Evolutionary conservation across 2,797 vertebrate species (phyloP), one percentile per base, ranked within the genome.

Genomic region (Mus caroli): DNA sequence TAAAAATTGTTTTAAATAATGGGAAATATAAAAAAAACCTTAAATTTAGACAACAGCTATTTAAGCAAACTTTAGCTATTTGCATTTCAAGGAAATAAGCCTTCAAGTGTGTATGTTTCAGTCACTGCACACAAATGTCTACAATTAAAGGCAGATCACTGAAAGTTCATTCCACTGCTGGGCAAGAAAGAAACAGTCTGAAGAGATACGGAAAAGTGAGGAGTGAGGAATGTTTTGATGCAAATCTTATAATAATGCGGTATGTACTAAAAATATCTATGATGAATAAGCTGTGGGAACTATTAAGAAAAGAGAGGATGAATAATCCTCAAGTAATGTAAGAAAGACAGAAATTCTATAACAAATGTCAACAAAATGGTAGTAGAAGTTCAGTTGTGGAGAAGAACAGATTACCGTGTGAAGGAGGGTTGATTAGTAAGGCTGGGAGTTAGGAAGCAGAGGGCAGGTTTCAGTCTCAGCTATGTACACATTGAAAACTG

Each of bases 401-500:
- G 22, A 78, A 28, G 15, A 34, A 9, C 46, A 78, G 46, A 77
- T 19, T 37, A 37, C 14, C 22, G 13, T 22, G 10, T 40, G 3
- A 22, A 22, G 1, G 37, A 11, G 9, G 19, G 19, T 8, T 40
- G 37, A 75, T 1, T 43, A 20, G 19, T 0, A 11, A 10, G n/a
- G 19, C 1, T 40, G 15, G 17, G n/a, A 73, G 15, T 24, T 8
- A 40, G 37, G 3, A 22, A 75, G 40, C n/a, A 40, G 19, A 40
- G 7, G 24, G 22, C 7, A 60, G 20, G 20, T 3, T 60, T 60
- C 58, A 24, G 1, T 60, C 22, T 62, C 24, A 26, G 60, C 24
- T 28, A 62, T 22, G 11, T 62, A 62, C 26, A 62, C 26, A 11
- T 28, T 62, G 28, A 62, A 62, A 62, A 28, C 26, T 62, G 60